These are phyloP conservation scores for Bujurquina vittata DNA, from an alignment of 2,113 vertebrate genomes.

Conservation along the genomic window DNA sequence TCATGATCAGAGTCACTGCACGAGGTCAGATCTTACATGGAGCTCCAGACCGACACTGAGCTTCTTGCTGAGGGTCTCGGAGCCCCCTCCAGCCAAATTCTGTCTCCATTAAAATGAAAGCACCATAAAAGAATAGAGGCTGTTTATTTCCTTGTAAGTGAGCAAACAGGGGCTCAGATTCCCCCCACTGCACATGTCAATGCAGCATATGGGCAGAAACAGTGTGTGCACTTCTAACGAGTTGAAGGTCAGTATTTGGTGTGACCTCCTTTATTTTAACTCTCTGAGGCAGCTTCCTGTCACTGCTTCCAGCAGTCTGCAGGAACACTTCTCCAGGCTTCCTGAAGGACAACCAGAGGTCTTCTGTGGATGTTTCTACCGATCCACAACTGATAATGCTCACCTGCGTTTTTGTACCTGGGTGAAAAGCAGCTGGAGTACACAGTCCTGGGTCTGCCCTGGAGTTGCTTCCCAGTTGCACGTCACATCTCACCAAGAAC, in stretches of 20 bases:
- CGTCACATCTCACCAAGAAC: neutral
- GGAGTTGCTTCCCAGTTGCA: no score
- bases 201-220: neutral
- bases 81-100: no score
- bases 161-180: no score
- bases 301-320: neutral
- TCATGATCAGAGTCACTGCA: no score
- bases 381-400: neutral
- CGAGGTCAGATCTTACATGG: no score
- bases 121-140: no score
- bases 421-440: neutral
- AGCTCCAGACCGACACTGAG: no score
- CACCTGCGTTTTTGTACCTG: neutral
- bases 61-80: no score
- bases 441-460: neutral
- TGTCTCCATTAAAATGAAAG: no score
- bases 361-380: neutral
- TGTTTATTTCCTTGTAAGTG: no score
- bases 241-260: neutral
- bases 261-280: no score
- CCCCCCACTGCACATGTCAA: no score
- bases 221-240: neutral
- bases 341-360: neutral
- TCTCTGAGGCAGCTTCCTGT: neutral
- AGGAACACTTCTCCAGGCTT: neutral